Evolutionary conservation across 2,797 vertebrate genomes (phyloP), one percentile per base, ranked within the genome.

Genomic region (Chrysolophus pictus): DNA sequence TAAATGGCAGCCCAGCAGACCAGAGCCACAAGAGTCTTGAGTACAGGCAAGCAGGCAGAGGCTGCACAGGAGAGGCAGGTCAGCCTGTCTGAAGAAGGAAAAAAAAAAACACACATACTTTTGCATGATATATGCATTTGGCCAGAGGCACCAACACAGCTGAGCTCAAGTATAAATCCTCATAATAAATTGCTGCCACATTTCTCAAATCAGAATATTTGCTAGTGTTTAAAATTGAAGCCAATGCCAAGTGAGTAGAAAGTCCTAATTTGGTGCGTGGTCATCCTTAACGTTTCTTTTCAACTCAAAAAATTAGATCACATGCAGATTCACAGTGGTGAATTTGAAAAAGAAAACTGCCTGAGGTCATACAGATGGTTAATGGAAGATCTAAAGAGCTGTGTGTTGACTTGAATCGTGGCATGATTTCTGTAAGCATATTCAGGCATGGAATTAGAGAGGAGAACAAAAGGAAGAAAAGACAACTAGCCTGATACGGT

Each of bases 361-460:
- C 91, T 26, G 33, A 58, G 71, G 89, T 56, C 87, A 73, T 35
- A 51, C 79, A 91, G 76, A 84, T 58, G 79, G 87, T 2, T 88
- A 4, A 1, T 1, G 87, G 60, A 53, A 76, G 79, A 79, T 72
- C 58, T 74, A 44, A 56, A 72, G 75, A 87, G 84, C 73, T 28
- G 35, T 11, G 46, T 10, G 22, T 7, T 72, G 73, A 76, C 91
- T 67, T 83, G 72, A 94, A 94, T 83, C 69, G 79, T 24, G 26
- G 74, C 58, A 76, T 91, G 82, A 92, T 75, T 86, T 47, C 79
- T 82, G 35, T 23, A 51, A 42, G 41, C 1, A 0, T 69, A 79
- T 88, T 90, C 77, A 76, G 80, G 76, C 3, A 85, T 83, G 70
- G 85, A 92, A 69, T 75, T 62, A 70, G 67, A 49, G 15, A 63